phyloP scores from a whole-genome alignment of 2,888 invertebrate genomes.

The Pimpla rufipes region DNA sequence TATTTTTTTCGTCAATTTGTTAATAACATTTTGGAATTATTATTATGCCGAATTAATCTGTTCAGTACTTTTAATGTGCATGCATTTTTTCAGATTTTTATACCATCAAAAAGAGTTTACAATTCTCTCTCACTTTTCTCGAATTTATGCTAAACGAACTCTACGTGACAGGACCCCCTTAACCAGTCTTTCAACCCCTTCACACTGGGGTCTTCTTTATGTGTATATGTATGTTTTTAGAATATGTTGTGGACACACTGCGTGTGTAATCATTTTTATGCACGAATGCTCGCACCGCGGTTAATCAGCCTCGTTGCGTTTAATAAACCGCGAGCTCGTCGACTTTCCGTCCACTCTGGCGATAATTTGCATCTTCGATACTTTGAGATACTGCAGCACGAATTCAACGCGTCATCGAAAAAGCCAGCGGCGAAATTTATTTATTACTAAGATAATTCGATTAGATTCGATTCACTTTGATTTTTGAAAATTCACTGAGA shows the following conservation, averaged over 20 bases:
- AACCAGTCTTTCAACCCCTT: conserved; percentile 18
- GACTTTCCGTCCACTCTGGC: conserved; percentile 8
- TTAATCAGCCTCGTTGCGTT: conserved; percentile 35
- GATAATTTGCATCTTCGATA: background rate
- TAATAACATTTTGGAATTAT: too few species aligned
- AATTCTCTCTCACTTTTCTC: too few species aligned
- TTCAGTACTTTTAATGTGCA: too few species aligned
- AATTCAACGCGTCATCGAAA: background rate
- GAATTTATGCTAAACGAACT: too few species aligned
- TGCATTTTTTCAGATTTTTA: too few species aligned
- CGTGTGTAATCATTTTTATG: conserved; percentile 30
- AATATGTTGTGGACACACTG: background rate
- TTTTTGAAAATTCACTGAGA: background rate
- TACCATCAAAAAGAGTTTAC: too few species aligned
- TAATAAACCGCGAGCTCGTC: conserved; percentile 13
- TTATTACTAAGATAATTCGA: too few species aligned
- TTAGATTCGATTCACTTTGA: too few species aligned
- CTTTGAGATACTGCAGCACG: background rate
- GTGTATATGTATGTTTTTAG: conserved; percentile 9
- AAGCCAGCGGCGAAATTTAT: background rate
- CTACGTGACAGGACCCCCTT: too few species aligned
- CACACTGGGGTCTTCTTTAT: conserved; percentile 6
- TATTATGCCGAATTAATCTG: too few species aligned
- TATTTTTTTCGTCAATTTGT: too few species aligned
- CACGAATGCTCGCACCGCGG: conserved; percentile 48